Conservation (phyloP, 2,113 vertebrate species). For the Cyprinodon tularosa region DNA sequence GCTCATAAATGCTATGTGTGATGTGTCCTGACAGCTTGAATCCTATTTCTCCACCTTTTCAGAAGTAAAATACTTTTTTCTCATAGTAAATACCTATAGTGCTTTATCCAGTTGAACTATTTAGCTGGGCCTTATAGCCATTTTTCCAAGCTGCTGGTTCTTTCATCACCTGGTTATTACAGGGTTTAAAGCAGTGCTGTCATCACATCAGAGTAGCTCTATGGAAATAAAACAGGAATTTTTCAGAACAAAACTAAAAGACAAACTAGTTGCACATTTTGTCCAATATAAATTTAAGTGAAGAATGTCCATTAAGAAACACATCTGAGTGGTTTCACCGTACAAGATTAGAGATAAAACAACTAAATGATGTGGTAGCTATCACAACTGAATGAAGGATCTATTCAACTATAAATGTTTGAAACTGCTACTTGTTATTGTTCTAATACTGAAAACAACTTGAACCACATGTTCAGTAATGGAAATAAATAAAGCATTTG, state of each 20-base stretch:
- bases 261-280: background rate
- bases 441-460: constrained; percentile 16
- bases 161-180: background rate
- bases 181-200: background rate
- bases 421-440: constrained; percentile 1
- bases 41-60: no score
- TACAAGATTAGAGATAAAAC: background rate
- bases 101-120: background rate
- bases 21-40: no score
- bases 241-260: background rate
- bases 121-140: background rate
- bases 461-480: constrained; percentile 17
- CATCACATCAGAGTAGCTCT: background rate
- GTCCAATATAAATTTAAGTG: no score
- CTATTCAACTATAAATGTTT: constrained; percentile 10
- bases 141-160: background rate
- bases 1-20: no score
- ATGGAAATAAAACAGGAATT: background rate
- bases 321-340: constrained; percentile 8
- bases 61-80: background rate
- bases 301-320: background rate
- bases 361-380: constrained; percentile 18
- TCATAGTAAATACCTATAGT: background rate
- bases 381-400: background rate
- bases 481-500: constrained; percentile 15